These are phyloP conservation scores for Melinopterus prodromus DNA, from an alignment of 2,888 invertebrate genomes.

Conservation along the genomic window DNA sequence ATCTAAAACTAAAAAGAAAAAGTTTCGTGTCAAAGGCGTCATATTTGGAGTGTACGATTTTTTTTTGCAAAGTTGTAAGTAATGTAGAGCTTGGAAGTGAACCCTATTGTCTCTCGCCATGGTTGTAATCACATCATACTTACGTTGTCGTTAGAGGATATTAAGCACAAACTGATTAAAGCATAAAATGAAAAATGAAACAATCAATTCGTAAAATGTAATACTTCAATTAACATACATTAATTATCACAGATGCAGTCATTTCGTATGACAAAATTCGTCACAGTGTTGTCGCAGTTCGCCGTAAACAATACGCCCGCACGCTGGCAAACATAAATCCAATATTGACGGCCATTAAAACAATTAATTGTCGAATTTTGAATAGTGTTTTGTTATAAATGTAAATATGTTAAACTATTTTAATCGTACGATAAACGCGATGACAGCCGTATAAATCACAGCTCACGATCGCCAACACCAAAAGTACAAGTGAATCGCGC, in stretches of 20 bases:
- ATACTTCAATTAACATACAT: neutral
- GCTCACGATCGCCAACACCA: neutral
- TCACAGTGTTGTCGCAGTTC: neutral
- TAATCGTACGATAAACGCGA: constrained; percentile 4
- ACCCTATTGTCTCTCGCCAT: too few species aligned
- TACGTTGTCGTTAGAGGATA: too few species aligned
- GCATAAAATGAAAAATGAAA: too few species aligned
- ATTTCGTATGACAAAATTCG: neutral
- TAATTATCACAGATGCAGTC: neutral
- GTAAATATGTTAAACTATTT: constrained; percentile 4
- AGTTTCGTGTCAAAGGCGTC: too few species aligned
- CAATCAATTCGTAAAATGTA: neutral
- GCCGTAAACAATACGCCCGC: neutral
- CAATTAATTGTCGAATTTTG: constrained; percentile 4
- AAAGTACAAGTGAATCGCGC: neutral
- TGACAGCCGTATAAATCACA: neutral
- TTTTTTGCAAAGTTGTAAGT: too few species aligned
- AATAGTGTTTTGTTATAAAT: constrained; percentile 4
- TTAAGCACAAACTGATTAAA: too few species aligned
- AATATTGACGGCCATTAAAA: constrained; percentile 4
- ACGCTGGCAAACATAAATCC: neutral
- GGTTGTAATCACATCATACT: too few species aligned
- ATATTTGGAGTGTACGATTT: too few species aligned
- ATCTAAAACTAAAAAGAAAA: too few species aligned
- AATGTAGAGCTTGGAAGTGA: too few species aligned